Conservation (phyloP, 2,888 invertebrate species). For the Trichopoda pennipes region DNA sequence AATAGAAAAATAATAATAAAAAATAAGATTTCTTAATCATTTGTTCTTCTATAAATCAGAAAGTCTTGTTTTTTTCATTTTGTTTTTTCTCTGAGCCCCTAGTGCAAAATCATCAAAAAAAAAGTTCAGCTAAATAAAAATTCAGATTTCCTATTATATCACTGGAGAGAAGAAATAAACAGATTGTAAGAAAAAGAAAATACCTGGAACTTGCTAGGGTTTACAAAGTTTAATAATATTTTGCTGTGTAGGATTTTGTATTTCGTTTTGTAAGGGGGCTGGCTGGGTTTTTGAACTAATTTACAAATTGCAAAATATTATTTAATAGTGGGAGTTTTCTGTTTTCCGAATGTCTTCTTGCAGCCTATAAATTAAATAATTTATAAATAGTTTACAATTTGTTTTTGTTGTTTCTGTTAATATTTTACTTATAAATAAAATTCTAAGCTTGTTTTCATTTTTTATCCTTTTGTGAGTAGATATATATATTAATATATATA, state of each 20-base stretch:
- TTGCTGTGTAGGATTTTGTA: slow-evolving; percentile 15
- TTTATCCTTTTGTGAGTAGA: slow-evolving; percentile 51
- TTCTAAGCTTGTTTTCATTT: slow-evolving; percentile 55
- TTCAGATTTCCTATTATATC: slow-evolving; percentile 52
- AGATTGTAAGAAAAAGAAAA: slow-evolving; percentile 11
- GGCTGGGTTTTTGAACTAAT: slow-evolving; percentile 58
- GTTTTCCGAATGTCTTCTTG: slow-evolving; percentile 61
- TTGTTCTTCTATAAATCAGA: slow-evolving; percentile 33
- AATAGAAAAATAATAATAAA: slow-evolving; percentile 32
- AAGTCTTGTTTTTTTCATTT: slow-evolving; percentile 32
- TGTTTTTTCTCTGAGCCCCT: slow-evolving; percentile 21
- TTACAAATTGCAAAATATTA: slow-evolving; percentile 66
- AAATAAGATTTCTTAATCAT: slow-evolving; percentile 3
- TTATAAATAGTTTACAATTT: slow-evolving; percentile 61
- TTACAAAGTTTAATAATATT: slow-evolving; percentile 4
- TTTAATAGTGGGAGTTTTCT: slow-evolving; percentile 23
- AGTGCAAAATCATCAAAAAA: slow-evolving; percentile 30
- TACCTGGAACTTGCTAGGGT: slow-evolving; percentile 12
- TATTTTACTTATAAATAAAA: slow-evolving; percentile 54
- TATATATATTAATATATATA: no score
- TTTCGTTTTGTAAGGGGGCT: slow-evolving; percentile 6
- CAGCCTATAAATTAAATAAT: slow-evolving; percentile 65
- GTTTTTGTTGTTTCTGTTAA: slow-evolving; percentile 35
- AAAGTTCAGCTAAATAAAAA: slow-evolving; percentile 29
- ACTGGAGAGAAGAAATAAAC: slow-evolving; percentile 44